phyloP scores from a whole-genome alignment of 2,888 invertebrate species.

The Andrena bucephala region DNA sequence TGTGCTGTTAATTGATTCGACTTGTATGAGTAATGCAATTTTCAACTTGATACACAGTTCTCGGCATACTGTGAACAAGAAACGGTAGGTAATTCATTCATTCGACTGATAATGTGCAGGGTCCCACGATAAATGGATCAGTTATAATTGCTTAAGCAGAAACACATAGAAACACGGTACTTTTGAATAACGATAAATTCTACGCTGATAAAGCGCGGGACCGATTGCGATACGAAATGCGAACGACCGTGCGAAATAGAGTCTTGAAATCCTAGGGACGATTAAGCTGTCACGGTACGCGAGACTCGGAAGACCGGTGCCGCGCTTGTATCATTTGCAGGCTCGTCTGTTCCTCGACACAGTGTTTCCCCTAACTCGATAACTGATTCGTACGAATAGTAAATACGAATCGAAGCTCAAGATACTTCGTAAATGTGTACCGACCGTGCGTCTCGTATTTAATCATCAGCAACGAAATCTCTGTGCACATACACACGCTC shows the following conservation, averaged over 20 bases:
- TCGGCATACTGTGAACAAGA: conserved; percentile 5
- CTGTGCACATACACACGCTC: conserved; percentile 21
- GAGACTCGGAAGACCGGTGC: not conserved
- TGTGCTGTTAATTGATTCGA: conserved; percentile 47
- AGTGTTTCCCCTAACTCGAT: conserved; percentile 19
- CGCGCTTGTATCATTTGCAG: conserved; percentile 23
- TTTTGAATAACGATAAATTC: not conserved
- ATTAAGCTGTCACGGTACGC: not conserved
- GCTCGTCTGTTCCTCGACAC: conserved; percentile 25
- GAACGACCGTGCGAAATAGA: conserved; percentile 7
- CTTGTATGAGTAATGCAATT: not conserved
- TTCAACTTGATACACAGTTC: conserved; percentile 10
- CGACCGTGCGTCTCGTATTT: conserved; percentile 31
- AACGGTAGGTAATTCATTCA: conserved; percentile 57
- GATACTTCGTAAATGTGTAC: conserved; percentile 35
- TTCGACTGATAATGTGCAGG: conserved; percentile 51
- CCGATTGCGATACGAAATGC: conserved; percentile 4
- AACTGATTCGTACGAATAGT: conserved; percentile 24
- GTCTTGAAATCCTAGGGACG: not conserved
- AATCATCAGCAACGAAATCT: conserved; percentile 49
- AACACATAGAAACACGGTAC: not conserved
- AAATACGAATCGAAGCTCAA: conserved; percentile 46
- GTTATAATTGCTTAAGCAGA: conserved; percentile 8
- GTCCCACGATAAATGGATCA: conserved; percentile 10
- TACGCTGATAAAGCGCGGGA: conserved; percentile 4